Evolutionary conservation across 2,888 invertebrate species (phyloP), one percentile per base, ranked within the genome.

Genomic region (Sinelater perroti): DNA sequence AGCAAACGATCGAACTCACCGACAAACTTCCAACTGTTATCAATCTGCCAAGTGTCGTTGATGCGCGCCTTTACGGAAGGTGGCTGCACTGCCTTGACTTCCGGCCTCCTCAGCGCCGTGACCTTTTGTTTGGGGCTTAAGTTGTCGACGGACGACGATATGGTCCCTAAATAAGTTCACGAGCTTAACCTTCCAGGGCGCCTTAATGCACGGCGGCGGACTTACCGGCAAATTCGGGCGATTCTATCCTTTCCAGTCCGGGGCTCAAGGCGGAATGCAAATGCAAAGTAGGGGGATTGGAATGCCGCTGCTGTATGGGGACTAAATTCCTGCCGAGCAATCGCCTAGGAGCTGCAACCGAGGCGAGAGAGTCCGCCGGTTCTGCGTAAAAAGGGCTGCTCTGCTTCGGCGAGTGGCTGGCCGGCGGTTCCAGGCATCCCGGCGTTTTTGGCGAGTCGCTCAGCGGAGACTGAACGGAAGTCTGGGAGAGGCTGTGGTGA

Each of bases 21-120:
- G 78, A 92, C 89, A 76, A 93, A 94, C 77, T 93, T 92, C 93
- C 93, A 93, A 78, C 93, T 91, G 70, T 91, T 92, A 78, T 93
- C 93, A 58, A 94, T 85, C 63, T 91, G 87, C 93, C 93, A 93
- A 58, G 89, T 85, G 55, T 82, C 82, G 76, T 62, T 81, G 65
- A 63, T 76, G 75, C 68, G 80, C 72, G 68, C 70, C 63, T 75
- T 82, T 66, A 88, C 83, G 64, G 84, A 82, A 0, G 89, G 91
- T 1, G 90, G 87, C 70, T 88, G 84, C 8, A 91, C 87, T 0
- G 90, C 87, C 68, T 88, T 89, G 60, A 86, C 84, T 62, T 85
- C 84, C 0, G 86, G 85, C 65, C 80, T 84, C 75, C 74, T 68
- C 63, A 75, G 59, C 5, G 68, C 72, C 3, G 65, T 56, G 42